phyloP scores from a whole-genome alignment of 2,888 invertebrate species.

The Drosophila quinaria region DNA sequence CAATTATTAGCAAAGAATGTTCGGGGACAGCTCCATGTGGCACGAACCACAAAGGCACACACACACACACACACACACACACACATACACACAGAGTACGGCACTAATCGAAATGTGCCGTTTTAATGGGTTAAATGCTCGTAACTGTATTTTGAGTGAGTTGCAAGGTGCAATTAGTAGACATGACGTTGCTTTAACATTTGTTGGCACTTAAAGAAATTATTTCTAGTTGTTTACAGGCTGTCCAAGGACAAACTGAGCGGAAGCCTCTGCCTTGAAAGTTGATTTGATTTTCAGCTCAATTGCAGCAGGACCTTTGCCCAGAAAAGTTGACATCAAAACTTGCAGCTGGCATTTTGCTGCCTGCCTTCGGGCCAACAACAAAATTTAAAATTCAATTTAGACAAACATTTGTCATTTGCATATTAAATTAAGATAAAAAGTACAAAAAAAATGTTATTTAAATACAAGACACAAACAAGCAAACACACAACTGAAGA shows the following conservation, averaged over 20 bases:
- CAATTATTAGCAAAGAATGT: neutral
- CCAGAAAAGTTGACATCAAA: constrained; percentile 25
- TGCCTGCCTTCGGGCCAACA: neutral
- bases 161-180: constrained; percentile 60
- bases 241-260: constrained; percentile 9
- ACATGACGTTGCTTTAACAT: constrained; percentile 41
- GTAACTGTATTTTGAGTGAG: constrained; percentile 2
- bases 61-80: neutral
- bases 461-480: constrained; percentile 44
- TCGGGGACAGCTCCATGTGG: neutral
- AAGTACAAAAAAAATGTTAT: constrained; percentile 43
- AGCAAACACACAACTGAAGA: constrained; percentile 12
- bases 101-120: constrained; percentile 7
- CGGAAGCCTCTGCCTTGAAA: constrained; percentile 27
- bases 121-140: constrained; percentile 19
- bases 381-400: constrained; percentile 70
- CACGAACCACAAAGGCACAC: neutral
- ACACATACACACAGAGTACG: neutral
- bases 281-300: constrained; percentile 69
- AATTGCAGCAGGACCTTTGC: constrained; percentile 52
- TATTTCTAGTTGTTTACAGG: constrained; percentile 28
- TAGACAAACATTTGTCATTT: constrained; percentile 63
- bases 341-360: constrained; percentile 28
- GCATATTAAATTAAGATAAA: constrained; percentile 75
- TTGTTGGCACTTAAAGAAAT: constrained; percentile 37